phyloP scores from a whole-genome alignment of 2,113 vertebrate genomes.

The Dromas ardeola region DNA sequence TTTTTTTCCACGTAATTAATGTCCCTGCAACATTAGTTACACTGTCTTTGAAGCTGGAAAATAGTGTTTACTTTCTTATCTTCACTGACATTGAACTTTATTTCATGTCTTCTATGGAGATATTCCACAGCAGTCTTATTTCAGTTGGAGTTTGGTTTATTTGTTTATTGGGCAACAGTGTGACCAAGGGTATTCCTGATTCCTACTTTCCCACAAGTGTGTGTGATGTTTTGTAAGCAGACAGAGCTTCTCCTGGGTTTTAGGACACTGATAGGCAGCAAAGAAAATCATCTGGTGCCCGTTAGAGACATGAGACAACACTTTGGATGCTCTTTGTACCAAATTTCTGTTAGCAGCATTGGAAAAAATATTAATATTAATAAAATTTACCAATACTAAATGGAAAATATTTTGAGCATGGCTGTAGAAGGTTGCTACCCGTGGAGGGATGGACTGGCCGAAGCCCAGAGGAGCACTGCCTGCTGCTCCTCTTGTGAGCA shows the following conservation, averaged over 20 bases:
- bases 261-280: not conserved
- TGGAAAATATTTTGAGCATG: not conserved
- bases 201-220: not conserved
- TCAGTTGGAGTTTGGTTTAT: not conserved
- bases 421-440: not conserved
- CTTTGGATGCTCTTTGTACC: not conserved
- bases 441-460: rapidly evolving
- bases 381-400: not conserved
- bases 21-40: conserved; percentile 18
- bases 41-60: conserved; percentile 1
- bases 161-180: not conserved
- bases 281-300: not conserved
- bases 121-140: not conserved
- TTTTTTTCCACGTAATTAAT: conserved; percentile 37
- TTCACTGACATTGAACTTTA: not conserved
- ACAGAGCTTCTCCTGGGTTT: not conserved
- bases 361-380: not conserved
- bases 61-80: not conserved
- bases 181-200: not conserved
- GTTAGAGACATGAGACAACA: rapidly evolving
- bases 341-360: not conserved
- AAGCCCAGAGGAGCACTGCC: not conserved
- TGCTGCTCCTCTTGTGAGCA: rapidly evolving
- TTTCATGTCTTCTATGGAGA: not conserved
- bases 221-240: not conserved